Base-by-base conservation (phyloP, 2,888 invertebrate species). In the Ennomos fuscantarius region DNA sequence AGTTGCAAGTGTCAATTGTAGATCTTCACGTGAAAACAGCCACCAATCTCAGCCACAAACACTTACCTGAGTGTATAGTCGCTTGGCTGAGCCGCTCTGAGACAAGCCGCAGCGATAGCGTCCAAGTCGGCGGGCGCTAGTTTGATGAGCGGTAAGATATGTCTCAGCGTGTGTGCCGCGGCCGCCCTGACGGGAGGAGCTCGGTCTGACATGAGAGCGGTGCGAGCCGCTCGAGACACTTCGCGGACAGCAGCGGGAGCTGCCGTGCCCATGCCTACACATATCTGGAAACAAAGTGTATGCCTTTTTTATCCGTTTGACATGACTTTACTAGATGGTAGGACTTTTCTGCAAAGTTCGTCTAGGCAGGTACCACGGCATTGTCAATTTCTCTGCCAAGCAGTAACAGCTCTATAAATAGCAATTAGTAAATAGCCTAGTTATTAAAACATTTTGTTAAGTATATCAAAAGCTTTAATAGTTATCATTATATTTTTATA, bases 191-290 rank as follows among this genome's bases (percentile, higher is more conserved):
- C 99, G 12, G 97, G 95, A 94, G 97, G 95, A 1, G 97, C 97
- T 48, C 99, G 93, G 85, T 99, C 99, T 12, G 97, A 96, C 61
- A 98, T 93, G 65, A 98, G 96, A 70, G 96, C 95, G 1, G 81
- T 67, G 68, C 97, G 95, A 5, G 97, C 96, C 9, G 98, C 97
- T 81, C 98, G 97, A 74, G 97, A 98, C 69, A 99, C 96, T 73
- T 98, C 98, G 94, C 72, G 97, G 93, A 91, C 95, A 94, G 70
- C 95, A 0, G 78, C 80, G 0, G 88, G 95, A 13, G 98, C 98
- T 8, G 98, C 99, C 32, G 95, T 96, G 45, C 99, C 99, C 96
- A 99, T 97, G 24, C 99, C 99, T 55, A 96, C 95, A 79, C 97
- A 97, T 53, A 96, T 95, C 95, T 95, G 66, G 8, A 3, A 6